phyloP scores from a whole-genome alignment of 2,113 vertebrate genomes.

The Cyanoderma ruficeps region DNA sequence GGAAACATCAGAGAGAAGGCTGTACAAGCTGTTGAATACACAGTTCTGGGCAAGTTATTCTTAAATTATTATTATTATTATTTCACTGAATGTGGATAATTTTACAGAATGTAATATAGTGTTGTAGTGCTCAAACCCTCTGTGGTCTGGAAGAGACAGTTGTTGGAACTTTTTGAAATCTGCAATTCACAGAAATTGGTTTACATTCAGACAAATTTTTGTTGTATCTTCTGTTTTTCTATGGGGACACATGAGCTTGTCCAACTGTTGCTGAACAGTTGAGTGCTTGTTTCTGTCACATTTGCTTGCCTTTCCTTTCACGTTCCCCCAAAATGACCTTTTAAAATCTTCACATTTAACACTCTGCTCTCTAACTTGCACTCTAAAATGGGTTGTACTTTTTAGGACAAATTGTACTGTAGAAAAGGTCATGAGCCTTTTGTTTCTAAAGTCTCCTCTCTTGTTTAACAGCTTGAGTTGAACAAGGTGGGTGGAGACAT shows the following conservation, averaged over 20 bases:
- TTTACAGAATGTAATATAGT: neutral
- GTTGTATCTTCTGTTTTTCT: neutral
- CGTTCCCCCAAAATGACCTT: neutral
- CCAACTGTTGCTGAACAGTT: neutral
- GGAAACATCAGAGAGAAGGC: neutral
- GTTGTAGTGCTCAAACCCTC: neutral
- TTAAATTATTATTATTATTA: neutral
- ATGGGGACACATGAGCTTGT: neutral
- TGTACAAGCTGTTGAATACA: neutral
- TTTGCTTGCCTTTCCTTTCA: neutral
- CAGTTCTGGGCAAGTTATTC: neutral
- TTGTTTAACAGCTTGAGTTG: neutral
- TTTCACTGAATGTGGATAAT: neutral
- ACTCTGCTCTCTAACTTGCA: neutral
- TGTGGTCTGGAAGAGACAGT: neutral
- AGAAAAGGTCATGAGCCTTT: neutral
- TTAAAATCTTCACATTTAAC: neutral
- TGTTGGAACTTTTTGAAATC: neutral
- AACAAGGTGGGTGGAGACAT: neutral
- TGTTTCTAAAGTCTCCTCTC: neutral
- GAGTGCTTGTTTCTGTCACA: neutral
- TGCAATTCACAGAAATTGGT: neutral
- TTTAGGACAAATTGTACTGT: neutral
- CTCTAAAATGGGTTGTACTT: neutral
- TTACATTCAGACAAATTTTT: neutral